Base-by-base conservation (phyloP, 2,113 vertebrate genomes). In the Cryptomyrus ogoouensis region DNA sequence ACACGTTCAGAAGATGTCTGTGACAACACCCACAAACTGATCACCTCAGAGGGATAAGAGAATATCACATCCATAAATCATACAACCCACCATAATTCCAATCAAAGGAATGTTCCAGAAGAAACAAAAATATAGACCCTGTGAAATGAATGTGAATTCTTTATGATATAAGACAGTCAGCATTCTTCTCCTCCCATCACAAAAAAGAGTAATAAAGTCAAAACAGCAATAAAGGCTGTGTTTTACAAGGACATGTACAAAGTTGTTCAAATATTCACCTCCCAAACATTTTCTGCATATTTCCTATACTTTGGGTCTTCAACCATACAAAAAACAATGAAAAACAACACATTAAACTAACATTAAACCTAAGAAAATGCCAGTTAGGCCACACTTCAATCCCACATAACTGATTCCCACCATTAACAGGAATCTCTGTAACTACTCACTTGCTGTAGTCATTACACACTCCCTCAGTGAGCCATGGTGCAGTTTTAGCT, bases 61-160 rank as follows among this genome's bases (percentile, higher is more conserved):
- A 74, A n/a, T 39, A 77, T 46, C 8, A 42, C 46, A 27, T 27
- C 88, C 13, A 66, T 80, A 89, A 89, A 89, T 89, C 88, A 89
- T 27, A 27, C 24, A 53, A 88, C 74, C 27, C n/a, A 31, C n/a
- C 4, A 5, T 42, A 39, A 35, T 42, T 35, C 66, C 66, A 49
- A 31, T 52, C 58, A 52, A 77, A 89, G 66, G 66, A 89, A 89
- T 89, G 62, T 52, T 52, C n/a, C 46, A 31, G 19, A 89, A 80
- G 66, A 80, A 80, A 80, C 74, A 52, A 80, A 77, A 80, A 31
- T 46, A 47, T 52, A 66, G 62, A 50, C 62, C 62, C 46, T 27
- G 39, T 44, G 21, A 66, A 89, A 74, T n/a, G 66, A 46, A 24
- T 70, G 35, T 80, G 17, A 42, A 80, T 89, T 35, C 31, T 52